Evolutionary conservation across 2,797 vertebrate genomes (phyloP).

Genomic region (Lutjanus campechanus): DNA sequence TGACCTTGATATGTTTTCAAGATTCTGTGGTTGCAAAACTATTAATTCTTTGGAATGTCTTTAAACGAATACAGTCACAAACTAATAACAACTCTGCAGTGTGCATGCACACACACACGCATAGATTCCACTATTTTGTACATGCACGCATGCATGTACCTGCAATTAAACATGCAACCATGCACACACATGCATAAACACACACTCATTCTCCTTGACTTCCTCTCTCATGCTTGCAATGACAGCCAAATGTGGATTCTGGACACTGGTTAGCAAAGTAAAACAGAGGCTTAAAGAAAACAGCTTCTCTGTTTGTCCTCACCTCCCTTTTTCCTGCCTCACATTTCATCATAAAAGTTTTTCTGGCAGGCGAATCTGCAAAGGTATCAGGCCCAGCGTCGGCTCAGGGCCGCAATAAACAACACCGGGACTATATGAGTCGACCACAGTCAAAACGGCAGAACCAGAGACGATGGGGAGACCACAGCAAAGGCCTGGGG

Average conservation of each 20-base stretch:
- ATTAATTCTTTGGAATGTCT: slow-evolving; percentile 85
- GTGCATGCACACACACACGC: slow-evolving; percentile 2
- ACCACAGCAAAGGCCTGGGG: slow-evolving; percentile 80
- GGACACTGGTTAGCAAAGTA: slow-evolving; percentile 76
- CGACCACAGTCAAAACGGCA: slow-evolving; percentile 73
- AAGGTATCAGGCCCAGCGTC: slow-evolving; percentile 73
- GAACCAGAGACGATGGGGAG: slow-evolving; percentile 78
- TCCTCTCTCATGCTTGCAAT: slow-evolving; percentile 61
- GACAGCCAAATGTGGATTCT: slow-evolving; percentile 82
- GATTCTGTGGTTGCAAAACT: slow-evolving; percentile 86
- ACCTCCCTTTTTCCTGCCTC: slow-evolving; percentile 78
- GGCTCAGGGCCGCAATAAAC: slow-evolving; percentile 80
- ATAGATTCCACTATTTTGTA: slow-evolving; percentile 7
- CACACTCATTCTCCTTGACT: slow-evolving; percentile 46
- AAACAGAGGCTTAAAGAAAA: slow-evolving; percentile 81
- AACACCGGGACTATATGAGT: slow-evolving; percentile 77
- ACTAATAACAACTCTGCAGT: slow-evolving; percentile 8
- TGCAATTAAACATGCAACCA: slow-evolving; percentile 39
- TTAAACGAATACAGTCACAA: slow-evolving; percentile 46
- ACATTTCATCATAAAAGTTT: slow-evolving; percentile 84
- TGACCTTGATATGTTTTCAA: slow-evolving; percentile 85
- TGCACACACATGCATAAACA: slow-evolving; percentile 45
- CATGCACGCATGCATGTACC: slow-evolving; percentile 19
- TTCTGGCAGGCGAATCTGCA: slow-evolving; percentile 77
- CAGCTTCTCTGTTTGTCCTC: slow-evolving; percentile 80